Conservation (phyloP, 2,888 invertebrate species). For the Eristalis arbustorum region DNA sequence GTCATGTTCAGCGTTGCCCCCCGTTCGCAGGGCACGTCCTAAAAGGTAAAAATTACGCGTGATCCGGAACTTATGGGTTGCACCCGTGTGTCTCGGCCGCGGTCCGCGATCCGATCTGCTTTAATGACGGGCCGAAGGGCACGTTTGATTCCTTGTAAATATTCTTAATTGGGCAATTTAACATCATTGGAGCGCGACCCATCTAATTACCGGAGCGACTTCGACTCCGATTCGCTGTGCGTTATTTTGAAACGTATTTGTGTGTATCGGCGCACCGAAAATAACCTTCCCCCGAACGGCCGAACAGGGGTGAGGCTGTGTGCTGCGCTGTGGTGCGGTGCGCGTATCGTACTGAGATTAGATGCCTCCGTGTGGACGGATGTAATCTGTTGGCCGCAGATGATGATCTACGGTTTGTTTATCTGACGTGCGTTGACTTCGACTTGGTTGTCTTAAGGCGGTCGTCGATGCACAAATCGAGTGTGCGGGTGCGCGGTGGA, state of each 20-base stretch:
- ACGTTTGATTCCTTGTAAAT: conserved; percentile 75
- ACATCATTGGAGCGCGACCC: conserved; percentile 79
- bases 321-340: too few relatives aligned
- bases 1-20: background rate
- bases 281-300: conserved; percentile 24
- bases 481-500: background rate
- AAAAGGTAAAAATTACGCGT: conserved; percentile 56
- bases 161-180: conserved; percentile 80
- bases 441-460: background rate
- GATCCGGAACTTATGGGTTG: conserved; percentile 59
- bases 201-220: conserved; percentile 51
- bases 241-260: conserved; percentile 61
- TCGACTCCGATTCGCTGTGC: conserved; percentile 27
- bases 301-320: conserved; percentile 14
- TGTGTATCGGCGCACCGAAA: conserved; percentile 51
- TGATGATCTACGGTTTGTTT: conserved; percentile 71
- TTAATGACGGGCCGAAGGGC: conserved; percentile 66
- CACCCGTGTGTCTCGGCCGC: conserved; percentile 10
- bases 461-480: background rate
- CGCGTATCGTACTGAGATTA: conserved; percentile 20
- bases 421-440: conserved; percentile 70
- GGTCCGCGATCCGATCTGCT: conserved; percentile 14
- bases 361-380: conserved; percentile 60
- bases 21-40: conserved; percentile 1
- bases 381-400: conserved; percentile 68